Evolutionary conservation across 2,888 invertebrate genomes (phyloP), one percentile per base, ranked within the genome.

Genomic region (Hirtodrosophila confusa): DNA sequence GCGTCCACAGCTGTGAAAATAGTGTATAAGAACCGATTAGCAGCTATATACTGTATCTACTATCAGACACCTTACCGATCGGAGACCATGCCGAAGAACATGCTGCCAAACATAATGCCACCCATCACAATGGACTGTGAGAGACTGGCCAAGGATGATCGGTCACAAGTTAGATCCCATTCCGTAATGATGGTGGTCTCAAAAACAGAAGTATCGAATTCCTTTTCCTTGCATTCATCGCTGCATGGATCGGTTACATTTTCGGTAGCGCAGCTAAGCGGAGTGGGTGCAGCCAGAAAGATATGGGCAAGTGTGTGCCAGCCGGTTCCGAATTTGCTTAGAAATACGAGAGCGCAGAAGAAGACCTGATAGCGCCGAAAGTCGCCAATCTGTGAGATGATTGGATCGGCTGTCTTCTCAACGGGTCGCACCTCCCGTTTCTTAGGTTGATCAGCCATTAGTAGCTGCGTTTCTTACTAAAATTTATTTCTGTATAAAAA

Each of bases 281-380:
- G 91, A 54, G 93, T 93, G 0, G 94, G 94, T 0, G 96, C 95
- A 5, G 95, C 95, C 68, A 96, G 93, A 86, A 96, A 96, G 62
- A 96, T 94, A 67, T 96, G 95, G 69, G 94, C 95, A 89, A 96
- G 93, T 84, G 96, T 95, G 88, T 96, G 95, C 95, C 96, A 96
- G 0, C 95, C 96, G 0, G 95, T 95, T 0, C 96, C 95, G 86
- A 96, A 95, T 90, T 96, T 96, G 54, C 95, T 93, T 8, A 95
- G 92, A 70, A 95, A 94, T 37, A 95, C 93, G 0, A 94, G 93
- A 47, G 94, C 91, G 75, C 95, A 95, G 50, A 96, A 93, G 92
- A 94, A 93, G 69, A 96, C 92, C 88, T 96, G 96, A 95, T 96
- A 96, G 85, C 93, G 93, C 4, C 95, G 95, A 58, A 96, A 93